A percentile compares a stretch with the other conserved stretches of the same genome.
These are phyloP conservation scores for Sebastes nivosus DNA, from an alignment of 2,797 vertebrate genomes.

Conservation along the genomic window DNA sequence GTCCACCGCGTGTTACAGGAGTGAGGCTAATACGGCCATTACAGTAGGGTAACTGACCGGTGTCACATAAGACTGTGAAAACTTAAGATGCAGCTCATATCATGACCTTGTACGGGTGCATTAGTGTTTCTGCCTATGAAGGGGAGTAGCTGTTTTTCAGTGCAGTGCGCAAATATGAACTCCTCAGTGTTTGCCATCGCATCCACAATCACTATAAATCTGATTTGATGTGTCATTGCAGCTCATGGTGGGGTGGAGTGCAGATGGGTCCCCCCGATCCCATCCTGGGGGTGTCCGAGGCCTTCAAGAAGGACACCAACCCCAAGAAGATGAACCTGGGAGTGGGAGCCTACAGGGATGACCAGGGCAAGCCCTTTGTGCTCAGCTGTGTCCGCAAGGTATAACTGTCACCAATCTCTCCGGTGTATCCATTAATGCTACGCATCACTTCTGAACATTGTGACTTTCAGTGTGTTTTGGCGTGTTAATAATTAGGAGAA, in stretches of 20 bases:
- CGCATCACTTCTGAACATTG: background rate
- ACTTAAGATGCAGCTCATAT: background rate
- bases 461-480: background rate
- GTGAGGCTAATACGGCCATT: background rate
- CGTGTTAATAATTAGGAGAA: background rate
- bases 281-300: slow-evolving; percentile 96
- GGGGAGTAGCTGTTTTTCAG: background rate
- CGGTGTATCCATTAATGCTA: background rate
- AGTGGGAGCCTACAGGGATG: slow-evolving; percentile 96
- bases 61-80: background rate
- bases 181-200: background rate
- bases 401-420: background rate
- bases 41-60: background rate
- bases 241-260: slow-evolving; percentile 97
- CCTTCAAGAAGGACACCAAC: slow-evolving; percentile 93
- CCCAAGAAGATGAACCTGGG: slow-evolving; percentile 99
- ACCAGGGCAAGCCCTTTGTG: slow-evolving; percentile 94
- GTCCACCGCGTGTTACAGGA: background rate
- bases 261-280: slow-evolving; percentile 98
- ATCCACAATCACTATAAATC: background rate
- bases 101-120: background rate
- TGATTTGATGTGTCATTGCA: slow-evolving; percentile 61
- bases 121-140: background rate
- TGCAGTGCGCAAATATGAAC: background rate
- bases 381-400: slow-evolving; percentile 96